Evolutionary conservation across 1,140 invertebrate genomes (phyloP).

Genomic region (Drosophila melanogaster): Release_6_plus_ISO1_MT NT_037436.4:8863001-8863500

Average conservation of each 20-base stretch:
- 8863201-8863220: conserved; percentile 17
- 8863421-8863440: conserved; percentile 13
- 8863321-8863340: conserved; percentile 69
- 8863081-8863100: not conserved
- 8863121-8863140: conserved; percentile 24
- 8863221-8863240: conserved; percentile 31
- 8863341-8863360: conserved; percentile 69
- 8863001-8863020: not conserved
- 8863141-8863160: not conserved
- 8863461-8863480: conserved; percentile 62
- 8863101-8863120: conserved; percentile 12
- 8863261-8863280: conserved; percentile 23
- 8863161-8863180: conserved; percentile 36
- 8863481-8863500: conserved; percentile 70
- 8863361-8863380: conserved; percentile 38
- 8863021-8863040: not conserved
- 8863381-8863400: not conserved
- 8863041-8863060: not conserved
- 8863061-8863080: too few species aligned
- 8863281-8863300: conserved; percentile 36
- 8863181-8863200: conserved; percentile 14
- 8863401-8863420: conserved; percentile 1
- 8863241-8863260: conserved; percentile 52
- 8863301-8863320: conserved; percentile 75
- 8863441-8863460: conserved; percentile 21